phyloP scores from a whole-genome alignment of 2,113 vertebrate species.

The Lutjanus erythropterus region DNA sequence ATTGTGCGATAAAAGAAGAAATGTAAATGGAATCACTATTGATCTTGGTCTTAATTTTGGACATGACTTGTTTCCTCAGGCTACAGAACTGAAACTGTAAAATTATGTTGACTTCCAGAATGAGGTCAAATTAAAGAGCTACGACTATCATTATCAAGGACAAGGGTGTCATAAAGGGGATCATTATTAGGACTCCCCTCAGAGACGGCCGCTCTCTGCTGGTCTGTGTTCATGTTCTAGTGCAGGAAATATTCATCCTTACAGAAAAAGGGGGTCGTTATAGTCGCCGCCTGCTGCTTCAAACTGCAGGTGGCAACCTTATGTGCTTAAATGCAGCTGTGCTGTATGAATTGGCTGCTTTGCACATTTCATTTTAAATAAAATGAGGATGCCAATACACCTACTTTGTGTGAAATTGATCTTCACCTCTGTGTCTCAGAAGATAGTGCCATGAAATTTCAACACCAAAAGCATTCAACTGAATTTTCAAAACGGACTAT shows the following conservation, averaged over 20 bases:
- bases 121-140: neutral
- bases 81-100: neutral
- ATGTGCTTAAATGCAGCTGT: neutral
- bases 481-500: neutral
- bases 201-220: neutral
- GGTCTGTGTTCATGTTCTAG: neutral
- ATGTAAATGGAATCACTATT: neutral
- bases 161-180: neutral
- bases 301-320: neutral
- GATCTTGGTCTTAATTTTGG: neutral
- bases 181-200: constrained; percentile 12
- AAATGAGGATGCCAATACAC: neutral
- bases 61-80: neutral
- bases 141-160: neutral
- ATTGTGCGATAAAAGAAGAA: neutral
- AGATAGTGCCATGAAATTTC: neutral
- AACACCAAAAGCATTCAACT: neutral
- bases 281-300: neutral
- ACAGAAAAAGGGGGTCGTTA: neutral
- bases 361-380: neutral
- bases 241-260: neutral
- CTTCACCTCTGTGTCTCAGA: neutral
- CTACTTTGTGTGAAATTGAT: neutral
- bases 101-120: neutral
- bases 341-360: neutral